Evolutionary conservation across 2,797 vertebrate genomes (phyloP), one percentile per base, ranked within the genome.

Genomic region (Eidolon dupreanum): DNA sequence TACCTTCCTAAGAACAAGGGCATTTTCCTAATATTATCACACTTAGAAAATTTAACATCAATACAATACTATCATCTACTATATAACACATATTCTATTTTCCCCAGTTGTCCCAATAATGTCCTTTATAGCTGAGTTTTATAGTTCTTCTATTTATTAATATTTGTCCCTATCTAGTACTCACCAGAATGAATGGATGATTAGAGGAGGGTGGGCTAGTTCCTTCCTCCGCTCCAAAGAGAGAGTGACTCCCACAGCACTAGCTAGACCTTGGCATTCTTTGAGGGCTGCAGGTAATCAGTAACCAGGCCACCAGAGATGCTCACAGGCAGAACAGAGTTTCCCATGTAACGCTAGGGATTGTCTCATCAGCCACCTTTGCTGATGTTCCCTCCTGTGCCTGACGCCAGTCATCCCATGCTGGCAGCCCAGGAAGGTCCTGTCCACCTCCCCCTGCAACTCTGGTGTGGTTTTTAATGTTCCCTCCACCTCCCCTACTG

Each of bases 241-340:
- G 17, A 59, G 51, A 73, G 49, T 78, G 55, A 38, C 26, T 65
- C 36, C 46, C 22, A 55, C 36, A 83, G 78, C 57, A 70, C 65
- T 46, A 46, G 53, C 70, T 46, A 38, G 59, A 36, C 13, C 46
- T 57, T 57, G 22, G 61, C 49, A 4, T 89, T 98, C 92, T 84
- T 94, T 7, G 9, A 79, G 51, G 49, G 78, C 68, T 82, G 61
- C 5, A 86, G 63, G 84, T 94, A 98, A 92, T 95, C 94, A 97
- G 97, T 89, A 98, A 96, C 46, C 11, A 84, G 83, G 82, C 88
- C 15, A 36, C 59, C 51, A 55, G 79, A 1, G 43, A 41, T 59
- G n/a, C n/a, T 16, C 28, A 13, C 24, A 28, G 33, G n/a, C 17
- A 22, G 16, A 92, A 68, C 22, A 26, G 12, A 61, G 33, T 68